Evolutionary conservation across 64 coral and sea anemone species (phyloP).

Genomic region (Actinia equina): DNA sequence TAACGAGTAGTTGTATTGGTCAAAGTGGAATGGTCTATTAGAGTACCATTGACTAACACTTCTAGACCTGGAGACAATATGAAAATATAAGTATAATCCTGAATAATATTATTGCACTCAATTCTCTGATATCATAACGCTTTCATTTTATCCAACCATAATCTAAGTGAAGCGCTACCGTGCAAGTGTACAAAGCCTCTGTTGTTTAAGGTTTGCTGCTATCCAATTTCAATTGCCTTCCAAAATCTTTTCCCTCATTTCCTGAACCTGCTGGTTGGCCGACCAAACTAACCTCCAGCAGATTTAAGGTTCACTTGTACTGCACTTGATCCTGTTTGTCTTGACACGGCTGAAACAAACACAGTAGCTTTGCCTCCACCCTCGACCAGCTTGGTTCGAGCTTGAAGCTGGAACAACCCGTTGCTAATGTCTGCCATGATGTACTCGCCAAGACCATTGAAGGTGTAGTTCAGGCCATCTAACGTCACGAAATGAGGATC

Average conservation of each 20-base stretch:
- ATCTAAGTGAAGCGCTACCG: too few species aligned
- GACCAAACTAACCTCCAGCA: slow-evolving; percentile 17
- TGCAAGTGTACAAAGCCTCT: too few species aligned
- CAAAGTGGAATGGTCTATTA: neutral
- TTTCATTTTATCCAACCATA: too few species aligned
- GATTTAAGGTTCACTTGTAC: slow-evolving; percentile 29
- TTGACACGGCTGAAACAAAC: slow-evolving; percentile 41
- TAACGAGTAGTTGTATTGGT: neutral
- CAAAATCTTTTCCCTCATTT: too few species aligned
- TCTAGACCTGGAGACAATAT: slow-evolving; percentile 8
- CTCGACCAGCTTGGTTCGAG: slow-evolving; percentile 42
- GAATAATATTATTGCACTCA: too few species aligned
- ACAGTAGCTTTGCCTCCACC: slow-evolving; percentile 48
- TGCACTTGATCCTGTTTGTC: slow-evolving; percentile 13
- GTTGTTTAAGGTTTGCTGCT: too few species aligned
- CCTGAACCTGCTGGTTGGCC: too few species aligned
- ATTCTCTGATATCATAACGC: too few species aligned
- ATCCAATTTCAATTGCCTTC: too few species aligned
- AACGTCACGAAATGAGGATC: slow-evolving; percentile 60
- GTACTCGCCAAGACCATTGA: slow-evolving; percentile 62
- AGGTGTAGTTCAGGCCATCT: slow-evolving; percentile 58
- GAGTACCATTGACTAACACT: slow-evolving; percentile 26
- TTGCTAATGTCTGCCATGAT: slow-evolving; percentile 25
- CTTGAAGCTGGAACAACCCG: slow-evolving; percentile 39
- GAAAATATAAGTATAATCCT: too few species aligned